These are phyloP conservation scores for Ciconia boyciana DNA, from an alignment of 2,113 vertebrate genomes.

Conservation along the genomic window DNA sequence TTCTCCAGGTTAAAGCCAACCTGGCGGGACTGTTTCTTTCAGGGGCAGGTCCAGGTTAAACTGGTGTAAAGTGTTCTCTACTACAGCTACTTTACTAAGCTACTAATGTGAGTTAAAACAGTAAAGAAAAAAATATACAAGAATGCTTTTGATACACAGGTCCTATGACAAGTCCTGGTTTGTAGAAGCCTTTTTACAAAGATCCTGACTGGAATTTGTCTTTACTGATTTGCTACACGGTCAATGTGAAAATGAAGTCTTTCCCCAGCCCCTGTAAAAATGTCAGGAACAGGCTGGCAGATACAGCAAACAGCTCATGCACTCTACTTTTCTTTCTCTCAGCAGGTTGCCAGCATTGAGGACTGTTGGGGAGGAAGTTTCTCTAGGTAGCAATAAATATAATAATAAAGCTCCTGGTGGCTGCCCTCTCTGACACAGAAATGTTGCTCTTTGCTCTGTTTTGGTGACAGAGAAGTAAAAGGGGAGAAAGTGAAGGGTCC, in stretches of 20 bases:
- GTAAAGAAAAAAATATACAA: not conserved
- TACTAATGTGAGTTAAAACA: not conserved
- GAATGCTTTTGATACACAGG: not conserved
- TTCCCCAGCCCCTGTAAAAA: not conserved
- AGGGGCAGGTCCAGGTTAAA: not conserved
- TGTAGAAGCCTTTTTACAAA: not conserved
- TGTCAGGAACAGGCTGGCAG: not conserved
- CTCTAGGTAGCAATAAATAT: not conserved
- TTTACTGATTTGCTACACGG: not conserved
- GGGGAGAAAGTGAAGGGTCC: not conserved
- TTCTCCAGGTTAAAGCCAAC: not conserved
- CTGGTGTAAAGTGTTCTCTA: not conserved
- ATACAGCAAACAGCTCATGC: not conserved
- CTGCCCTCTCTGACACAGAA: not conserved
- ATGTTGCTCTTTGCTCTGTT: not conserved
- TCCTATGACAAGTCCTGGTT: not conserved
- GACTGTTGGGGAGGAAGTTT: not conserved
- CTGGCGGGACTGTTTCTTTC: not conserved
- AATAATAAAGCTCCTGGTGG: not conserved
- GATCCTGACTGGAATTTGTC: not conserved
- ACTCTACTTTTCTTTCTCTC: not conserved
- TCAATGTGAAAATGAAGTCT: not conserved
- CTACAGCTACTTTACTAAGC: not conserved
- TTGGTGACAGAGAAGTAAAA: not conserved
- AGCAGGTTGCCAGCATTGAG: not conserved